Evolutionary conservation across 1,140 invertebrate species (phyloP), one percentile per base, ranked within the genome.

Genomic region (Drosophila arizonae): DNA sequence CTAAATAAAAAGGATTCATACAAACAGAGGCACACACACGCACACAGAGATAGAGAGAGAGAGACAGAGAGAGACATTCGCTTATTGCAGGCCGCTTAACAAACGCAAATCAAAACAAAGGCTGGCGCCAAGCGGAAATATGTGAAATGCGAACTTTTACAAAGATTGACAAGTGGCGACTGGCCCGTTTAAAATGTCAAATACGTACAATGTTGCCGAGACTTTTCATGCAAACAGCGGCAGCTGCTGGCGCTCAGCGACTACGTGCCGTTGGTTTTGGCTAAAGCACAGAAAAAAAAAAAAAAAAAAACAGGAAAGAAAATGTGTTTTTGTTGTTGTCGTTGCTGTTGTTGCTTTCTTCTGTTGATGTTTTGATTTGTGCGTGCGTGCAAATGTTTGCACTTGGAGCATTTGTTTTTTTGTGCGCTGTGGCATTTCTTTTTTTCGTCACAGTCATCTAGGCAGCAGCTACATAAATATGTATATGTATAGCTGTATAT

Each of bases 141-240:
- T 86, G 82, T 87, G 84, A 86, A 86, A 86, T 88, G 82, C 69
- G 84, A 86, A 88, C 84, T 82, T 86, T 81, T 82, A 86, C 82
- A 86, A 86, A 87, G 84, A 87, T 87, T 88, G 84, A 88, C 84
- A 88, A 88, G 84, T 88, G 84, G 77, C 85, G 77, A 88, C 84
- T 88, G 84, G 70, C 64, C 84, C 84, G 84, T 84, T 88, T 88
- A 88, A 89, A 88, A 88, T 88, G 84, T 88, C 84, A 88, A 88
- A 88, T 88, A 84, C 84, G 84, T 67, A 89, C 77, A 86, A 69
- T 79, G 82, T 87, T 82, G 79, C 84, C 62, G 79, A 79, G 84
- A 82, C 79, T 86, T 86, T 82, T 76, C 76, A 87, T 82, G 82
- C 67, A 81, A 85, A 85, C 70, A 77, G 30, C 39, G 17, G 15